Percentiles rank a stretch among this genome's conserved stretches.
Evolutionary conservation across 2,113 vertebrate genomes (phyloP).

Genomic region (Gavialis gangeticus): DNA sequence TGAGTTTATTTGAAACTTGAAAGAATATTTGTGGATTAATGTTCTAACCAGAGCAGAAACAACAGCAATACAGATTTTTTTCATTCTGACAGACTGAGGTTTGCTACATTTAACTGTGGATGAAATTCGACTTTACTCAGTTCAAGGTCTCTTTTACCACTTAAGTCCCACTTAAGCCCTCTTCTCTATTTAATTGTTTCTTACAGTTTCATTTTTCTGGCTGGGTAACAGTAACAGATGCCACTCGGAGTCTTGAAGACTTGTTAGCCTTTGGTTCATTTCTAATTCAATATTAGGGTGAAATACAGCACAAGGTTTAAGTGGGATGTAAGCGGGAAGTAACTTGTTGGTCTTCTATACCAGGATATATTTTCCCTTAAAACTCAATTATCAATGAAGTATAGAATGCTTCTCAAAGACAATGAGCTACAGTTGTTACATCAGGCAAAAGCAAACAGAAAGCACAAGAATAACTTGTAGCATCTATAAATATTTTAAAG

Average conservation of each 20-base stretch:
- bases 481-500: background rate
- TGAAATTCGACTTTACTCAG: background rate
- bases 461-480: background rate
- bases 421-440: fast-evolving
- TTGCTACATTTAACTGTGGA: background rate
- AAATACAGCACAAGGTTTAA: background rate
- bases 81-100: background rate
- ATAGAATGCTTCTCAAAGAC: background rate
- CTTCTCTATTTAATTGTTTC: background rate
- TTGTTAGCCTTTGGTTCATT: fast-evolving
- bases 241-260: background rate
- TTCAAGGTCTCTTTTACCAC: background rate
- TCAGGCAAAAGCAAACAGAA: background rate
- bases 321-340: background rate
- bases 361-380: background rate
- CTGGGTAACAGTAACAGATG: background rate
- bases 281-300: background rate
- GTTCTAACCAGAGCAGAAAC: background rate
- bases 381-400: background rate
- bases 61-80: background rate
- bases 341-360: background rate
- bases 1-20: background rate
- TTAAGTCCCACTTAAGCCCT: background rate
- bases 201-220: background rate
- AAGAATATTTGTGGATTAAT: background rate